phyloP scores from a whole-genome alignment of 2,113 vertebrate genomes.

The Mustelus asterias region DNA sequence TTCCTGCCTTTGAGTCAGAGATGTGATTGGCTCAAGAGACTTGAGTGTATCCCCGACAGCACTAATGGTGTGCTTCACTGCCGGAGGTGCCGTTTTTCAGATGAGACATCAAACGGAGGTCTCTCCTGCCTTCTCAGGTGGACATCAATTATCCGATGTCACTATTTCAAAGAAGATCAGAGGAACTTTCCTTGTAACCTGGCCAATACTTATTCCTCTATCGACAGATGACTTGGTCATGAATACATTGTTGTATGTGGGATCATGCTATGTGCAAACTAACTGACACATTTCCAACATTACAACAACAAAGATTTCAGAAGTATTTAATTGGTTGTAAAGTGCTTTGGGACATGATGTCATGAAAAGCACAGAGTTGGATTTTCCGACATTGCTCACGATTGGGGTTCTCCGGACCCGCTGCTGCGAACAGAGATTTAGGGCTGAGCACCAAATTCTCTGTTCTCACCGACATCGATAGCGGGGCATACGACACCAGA shows the following conservation, averaged over 20 bases:
- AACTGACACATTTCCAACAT: not conserved
- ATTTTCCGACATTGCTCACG: too few relatives aligned
- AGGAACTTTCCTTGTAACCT: not conserved
- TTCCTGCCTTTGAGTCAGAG: not conserved
- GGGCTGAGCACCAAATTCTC: too few relatives aligned
- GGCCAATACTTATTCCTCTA: not conserved
- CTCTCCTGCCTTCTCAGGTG: not conserved
- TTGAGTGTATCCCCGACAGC: too few relatives aligned
- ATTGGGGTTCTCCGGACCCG: too few relatives aligned
- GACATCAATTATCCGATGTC: not conserved
- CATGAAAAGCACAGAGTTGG: too few relatives aligned
- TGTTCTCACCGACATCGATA: too few relatives aligned
- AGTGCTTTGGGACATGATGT: not conserved
- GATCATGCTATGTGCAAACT: not conserved
- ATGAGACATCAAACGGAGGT: not conserved
- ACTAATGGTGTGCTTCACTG: not conserved
- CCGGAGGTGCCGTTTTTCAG: not conserved
- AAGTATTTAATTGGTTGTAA: not conserved
- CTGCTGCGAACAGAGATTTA: too few relatives aligned
- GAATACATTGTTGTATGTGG: not conserved
- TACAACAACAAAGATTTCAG: not conserved
- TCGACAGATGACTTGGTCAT: too few relatives aligned
- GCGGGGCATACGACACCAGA: too few relatives aligned
- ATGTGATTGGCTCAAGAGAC: not conserved
- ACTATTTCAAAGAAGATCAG: not conserved